phyloP scores from a whole-genome alignment of 2,113 vertebrate genomes.

The Zosterops japonicus region DNA sequence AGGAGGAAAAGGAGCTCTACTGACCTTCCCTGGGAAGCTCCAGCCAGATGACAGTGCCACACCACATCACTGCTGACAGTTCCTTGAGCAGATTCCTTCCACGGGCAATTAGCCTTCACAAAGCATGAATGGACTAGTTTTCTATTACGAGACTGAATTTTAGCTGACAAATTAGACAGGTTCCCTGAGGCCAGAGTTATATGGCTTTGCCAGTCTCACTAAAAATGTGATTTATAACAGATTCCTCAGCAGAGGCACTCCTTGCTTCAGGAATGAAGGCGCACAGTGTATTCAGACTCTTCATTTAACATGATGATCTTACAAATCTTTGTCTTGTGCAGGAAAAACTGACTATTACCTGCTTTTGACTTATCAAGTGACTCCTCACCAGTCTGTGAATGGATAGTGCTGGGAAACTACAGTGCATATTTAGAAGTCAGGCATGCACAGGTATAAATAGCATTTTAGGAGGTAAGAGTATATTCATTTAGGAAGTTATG shows the following conservation, averaged over 20 bases:
- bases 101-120: constrained; percentile 50
- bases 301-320: background rate
- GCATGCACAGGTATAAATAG: background rate
- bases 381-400: background rate
- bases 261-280: constrained; percentile 69
- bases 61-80: constrained; percentile 26
- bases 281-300: background rate
- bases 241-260: constrained; percentile 66
- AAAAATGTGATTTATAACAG: constrained; percentile 77
- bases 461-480: background rate
- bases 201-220: constrained; percentile 64
- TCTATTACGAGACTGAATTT: constrained; percentile 64
- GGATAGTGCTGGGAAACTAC: background rate
- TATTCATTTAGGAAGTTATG: background rate
- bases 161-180: constrained; percentile 79
- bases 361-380: background rate
- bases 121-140: constrained; percentile 76
- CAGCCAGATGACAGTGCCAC: background rate
- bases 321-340: background rate
- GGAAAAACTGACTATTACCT: background rate
- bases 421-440: background rate
- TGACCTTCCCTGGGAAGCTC: background rate
- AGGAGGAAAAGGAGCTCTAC: background rate
- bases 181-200: constrained; percentile 72
- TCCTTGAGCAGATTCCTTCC: constrained; percentile 68